Evolutionary conservation across 2,113 vertebrate genomes (phyloP).

Genomic region (Melanostigma gelatinosum): DNA sequence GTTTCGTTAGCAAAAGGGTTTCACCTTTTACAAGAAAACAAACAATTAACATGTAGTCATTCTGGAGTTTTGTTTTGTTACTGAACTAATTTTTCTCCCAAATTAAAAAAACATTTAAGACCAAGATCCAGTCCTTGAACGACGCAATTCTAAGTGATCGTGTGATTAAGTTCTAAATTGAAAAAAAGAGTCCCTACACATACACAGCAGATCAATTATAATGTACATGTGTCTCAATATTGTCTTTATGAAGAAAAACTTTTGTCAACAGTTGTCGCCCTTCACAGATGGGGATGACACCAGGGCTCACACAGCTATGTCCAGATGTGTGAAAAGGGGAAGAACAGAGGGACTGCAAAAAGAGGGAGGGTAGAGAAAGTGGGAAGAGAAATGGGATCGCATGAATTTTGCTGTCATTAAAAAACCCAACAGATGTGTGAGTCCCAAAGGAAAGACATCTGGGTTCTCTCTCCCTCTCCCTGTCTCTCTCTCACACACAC

Average conservation of each 20-base stretch:
- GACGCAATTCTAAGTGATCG: neutral
- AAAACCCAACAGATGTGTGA: constrained; percentile 91
- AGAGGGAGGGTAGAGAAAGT: constrained; percentile 54
- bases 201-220: neutral
- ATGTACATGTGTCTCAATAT: neutral
- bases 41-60: constrained; percentile 11
- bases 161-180: neutral
- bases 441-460: constrained; percentile 92
- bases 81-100: neutral
- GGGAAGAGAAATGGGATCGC: constrained; percentile 81
- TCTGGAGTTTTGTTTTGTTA: neutral
- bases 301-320: constrained; percentile 72
- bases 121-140: constrained; percentile 8
- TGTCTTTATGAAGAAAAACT: neutral
- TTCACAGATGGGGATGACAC: constrained; percentile 80
- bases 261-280: constrained; percentile 59
- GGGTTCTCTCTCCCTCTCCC: constrained; percentile 65
- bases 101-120: neutral
- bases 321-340: constrained; percentile 85
- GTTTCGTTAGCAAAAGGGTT: constrained; percentile 47
- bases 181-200: neutral
- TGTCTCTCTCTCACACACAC: constrained; percentile 10
- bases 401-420: constrained; percentile 91
- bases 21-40: constrained; percentile 50
- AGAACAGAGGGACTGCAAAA: constrained; percentile 66